Evolutionary conservation across 1,140 invertebrate genomes (phyloP), one percentile per base, ranked within the genome.

Genomic region (Ooceraea biroi): DNA sequence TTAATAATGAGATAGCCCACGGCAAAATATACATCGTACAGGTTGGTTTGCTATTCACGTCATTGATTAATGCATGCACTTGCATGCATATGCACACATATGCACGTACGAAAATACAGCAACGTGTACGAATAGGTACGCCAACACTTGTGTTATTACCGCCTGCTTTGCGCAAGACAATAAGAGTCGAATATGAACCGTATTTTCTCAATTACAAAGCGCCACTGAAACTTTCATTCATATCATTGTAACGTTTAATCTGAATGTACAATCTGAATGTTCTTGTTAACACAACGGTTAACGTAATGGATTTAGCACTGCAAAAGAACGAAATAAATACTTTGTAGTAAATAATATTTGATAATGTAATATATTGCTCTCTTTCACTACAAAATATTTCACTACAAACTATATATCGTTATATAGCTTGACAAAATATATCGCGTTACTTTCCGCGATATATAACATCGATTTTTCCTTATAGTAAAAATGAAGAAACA

Each of bases 261-360:
- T 30, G 22, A 0, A 60, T 17, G 25, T 14, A 27, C 12, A 27
- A 27, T n/a, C n/a, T n/a, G n/a, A n/a, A n/a, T n/a, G n/a, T n/a
- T n/a, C n/a, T n/a, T n/a, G n/a, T n/a, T n/a, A n/a, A n/a, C n/a
- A n/a, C n/a, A n/a, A n/a, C n/a, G n/a, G n/a, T n/a, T n/a, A n/a
- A n/a, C n/a, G 8, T 10, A 36, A 8, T 63, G 60, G 5, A 63
- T 41, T 41, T 5, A 44, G 11, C 36, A 19, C 4, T 36, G 5
- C 55, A 58, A 58, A 19, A 58, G n/a, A 11, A 27, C 36, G 36
- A 63, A 10, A 65, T 41, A 65, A 44, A 65, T 41, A 36, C 36
- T 65, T 65, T n/a, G 36, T 25, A 68, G n/a, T n/a, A n/a, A n/a
- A n/a, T n/a, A n/a, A n/a, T n/a, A n/a, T n/a, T n/a, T n/a, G n/a